These are phyloP conservation scores for Andrena praecox DNA, from an alignment of 2,888 invertebrate species.

Conservation along the genomic window DNA sequence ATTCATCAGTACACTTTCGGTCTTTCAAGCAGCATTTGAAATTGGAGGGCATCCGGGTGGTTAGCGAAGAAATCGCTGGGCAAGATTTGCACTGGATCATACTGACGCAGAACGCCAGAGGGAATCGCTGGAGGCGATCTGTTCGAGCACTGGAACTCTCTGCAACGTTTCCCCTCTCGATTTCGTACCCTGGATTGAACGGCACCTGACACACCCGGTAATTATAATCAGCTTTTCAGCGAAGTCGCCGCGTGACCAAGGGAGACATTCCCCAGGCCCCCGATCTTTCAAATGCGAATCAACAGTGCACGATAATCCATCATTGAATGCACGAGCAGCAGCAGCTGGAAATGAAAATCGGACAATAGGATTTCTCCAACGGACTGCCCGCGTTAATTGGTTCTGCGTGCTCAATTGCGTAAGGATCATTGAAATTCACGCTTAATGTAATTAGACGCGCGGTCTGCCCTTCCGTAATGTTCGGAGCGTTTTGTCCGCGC, in stretches of 20 bases:
- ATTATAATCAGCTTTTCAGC: conserved; percentile 1
- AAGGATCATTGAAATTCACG: conserved; percentile 18
- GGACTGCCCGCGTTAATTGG: conserved; percentile 12
- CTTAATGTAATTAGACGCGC: conserved; percentile 19
- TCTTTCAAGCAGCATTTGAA: neutral
- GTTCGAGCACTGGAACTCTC: conserved; percentile 28
- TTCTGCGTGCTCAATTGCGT: conserved; percentile 18
- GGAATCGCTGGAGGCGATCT: conserved; percentile 25
- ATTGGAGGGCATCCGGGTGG: neutral
- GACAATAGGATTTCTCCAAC: conserved; percentile 11
- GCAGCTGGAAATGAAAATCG: neutral
- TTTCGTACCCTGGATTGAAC: neutral
- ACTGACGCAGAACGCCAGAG: conserved; percentile 21
- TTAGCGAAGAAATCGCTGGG: conserved; percentile 8
- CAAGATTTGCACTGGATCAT: conserved; percentile 2
- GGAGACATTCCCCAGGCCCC: neutral
- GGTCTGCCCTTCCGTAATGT: conserved; percentile 2
- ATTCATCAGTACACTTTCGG: neutral
- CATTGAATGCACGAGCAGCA: neutral
- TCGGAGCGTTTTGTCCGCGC: conserved; percentile 1
- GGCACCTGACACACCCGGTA: conserved; percentile 33
- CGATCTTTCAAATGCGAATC: conserved; percentile 23
- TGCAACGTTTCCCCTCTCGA: conserved; percentile 17
- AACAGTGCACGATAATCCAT: neutral
- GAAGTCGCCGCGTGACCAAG: neutral